Base-by-base conservation (phyloP, 1,140 invertebrate species). In the Orchestia grillus region DNA sequence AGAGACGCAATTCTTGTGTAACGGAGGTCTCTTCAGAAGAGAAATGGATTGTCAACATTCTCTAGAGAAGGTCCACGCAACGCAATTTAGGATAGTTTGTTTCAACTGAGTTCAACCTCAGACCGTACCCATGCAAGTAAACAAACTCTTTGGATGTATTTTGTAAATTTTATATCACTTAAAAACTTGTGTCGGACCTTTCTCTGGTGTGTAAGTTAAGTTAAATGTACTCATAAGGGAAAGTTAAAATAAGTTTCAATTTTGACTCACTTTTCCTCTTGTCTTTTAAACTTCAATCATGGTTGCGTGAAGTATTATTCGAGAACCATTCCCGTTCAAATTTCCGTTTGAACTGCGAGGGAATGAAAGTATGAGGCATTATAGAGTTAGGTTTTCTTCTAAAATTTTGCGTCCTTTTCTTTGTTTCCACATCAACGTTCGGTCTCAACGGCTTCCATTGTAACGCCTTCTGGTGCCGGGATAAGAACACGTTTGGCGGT, bases 341-440 rank as follows among this genome's bases (percentile, higher is more conserved):
- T 53, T 53, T 53, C 19, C 47, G 47, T 53, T 53, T 53, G 19
- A 6, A 53, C 28, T 28, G 36, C 36, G 62, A 77, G 11, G 28
- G 47, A 23, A 77, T 77, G 11, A 36, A 36, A 77, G 36, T 36
- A 77, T 77, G 62, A 77, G 11, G 28, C 11, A 77, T 77, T 3
- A 15, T 28, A 15, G 62, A 3, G 62, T 77, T 77, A 3, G 62
- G 11, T 77, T 77, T 77, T 36, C 62, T 15, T 77, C 28, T 77
- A 36, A 77, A 77, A 77, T 4, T 42, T 90, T 90, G 11, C 4
- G 3, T 41, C 43, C 43, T 90, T 15, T 42, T 42, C 88, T 90
- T 90, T 90, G 88, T 90, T 90, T 90, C 88, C 88, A 90, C 62
- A 77, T 77, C 62, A 77, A 77, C 62, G 62, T 77, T 77, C 62